Evolutionary conservation across 1,140 invertebrate genomes (phyloP).

Genomic region (Rhagoletis zephyria): DNA sequence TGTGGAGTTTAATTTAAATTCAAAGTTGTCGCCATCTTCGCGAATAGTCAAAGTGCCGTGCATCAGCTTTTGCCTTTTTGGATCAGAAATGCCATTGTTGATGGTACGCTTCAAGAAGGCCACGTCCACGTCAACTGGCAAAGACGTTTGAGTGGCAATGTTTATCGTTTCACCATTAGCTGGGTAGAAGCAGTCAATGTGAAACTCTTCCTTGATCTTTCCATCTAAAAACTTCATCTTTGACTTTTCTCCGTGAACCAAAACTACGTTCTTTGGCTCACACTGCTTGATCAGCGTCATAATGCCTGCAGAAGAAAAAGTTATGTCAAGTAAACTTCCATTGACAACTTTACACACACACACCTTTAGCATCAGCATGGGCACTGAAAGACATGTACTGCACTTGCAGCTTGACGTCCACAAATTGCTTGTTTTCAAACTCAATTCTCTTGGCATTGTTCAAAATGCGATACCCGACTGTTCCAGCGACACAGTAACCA

Average conservation of each 20-base stretch:
- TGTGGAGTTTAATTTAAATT: too few species aligned
- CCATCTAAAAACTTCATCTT: constrained; percentile 95
- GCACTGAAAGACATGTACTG: constrained; percentile 99
- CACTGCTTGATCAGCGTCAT: constrained; percentile 99
- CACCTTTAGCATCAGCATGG: constrained; percentile 97
- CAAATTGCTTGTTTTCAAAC: constrained; percentile 92
- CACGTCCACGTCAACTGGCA: too few species aligned
- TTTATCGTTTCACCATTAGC: too few species aligned
- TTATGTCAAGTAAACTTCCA: too few species aligned
- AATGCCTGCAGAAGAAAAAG: constrained; percentile 82
- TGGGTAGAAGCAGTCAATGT: too few species aligned
- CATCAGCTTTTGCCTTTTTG: too few species aligned
- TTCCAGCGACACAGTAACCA: constrained; percentile 98
- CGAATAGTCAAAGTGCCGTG: too few species aligned
- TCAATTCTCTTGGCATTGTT: constrained; percentile 96
- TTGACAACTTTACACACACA: too few species aligned
- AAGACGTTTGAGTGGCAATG: too few species aligned
- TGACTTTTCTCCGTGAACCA: constrained; percentile 93
- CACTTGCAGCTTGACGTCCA: constrained; percentile 98
- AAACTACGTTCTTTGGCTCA: constrained; percentile 95
- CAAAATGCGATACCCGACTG: constrained; percentile 97
- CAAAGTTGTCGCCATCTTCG: too few species aligned
- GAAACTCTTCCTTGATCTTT: constrained; percentile 94
- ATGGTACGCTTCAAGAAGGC: too few species aligned
- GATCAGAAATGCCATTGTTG: too few species aligned